These are phyloP conservation scores for Penelope pileata DNA, from an alignment of 2,113 vertebrate species.

Conservation along the genomic window DNA sequence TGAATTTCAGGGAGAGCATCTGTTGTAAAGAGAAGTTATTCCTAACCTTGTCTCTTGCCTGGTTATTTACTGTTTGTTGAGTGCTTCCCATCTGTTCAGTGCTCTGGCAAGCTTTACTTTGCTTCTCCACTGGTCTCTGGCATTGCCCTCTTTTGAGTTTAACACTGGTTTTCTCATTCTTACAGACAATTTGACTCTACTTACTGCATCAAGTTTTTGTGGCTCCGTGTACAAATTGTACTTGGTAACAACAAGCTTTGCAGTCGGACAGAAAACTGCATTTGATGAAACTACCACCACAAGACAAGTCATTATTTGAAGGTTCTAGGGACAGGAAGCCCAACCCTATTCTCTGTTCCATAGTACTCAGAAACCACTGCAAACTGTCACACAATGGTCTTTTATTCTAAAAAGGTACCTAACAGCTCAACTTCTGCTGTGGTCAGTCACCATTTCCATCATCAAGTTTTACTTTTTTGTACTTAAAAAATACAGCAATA, in stretches of 20 bases:
- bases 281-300: not conserved
- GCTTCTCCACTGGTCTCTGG: not conserved
- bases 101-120: not conserved
- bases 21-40: not conserved
- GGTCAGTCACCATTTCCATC: slow-evolving; percentile 53
- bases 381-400: not conserved
- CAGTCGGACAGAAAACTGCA: not conserved
- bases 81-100: not conserved
- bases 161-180: not conserved
- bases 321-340: not conserved
- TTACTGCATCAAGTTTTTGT: slow-evolving; percentile 3
- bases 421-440: not conserved
- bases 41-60: not conserved
- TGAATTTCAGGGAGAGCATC: not conserved
- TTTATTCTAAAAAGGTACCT: not conserved
- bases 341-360: not conserved
- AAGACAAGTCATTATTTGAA: not conserved
- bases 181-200: not conserved
- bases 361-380: not conserved
- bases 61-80: not conserved
- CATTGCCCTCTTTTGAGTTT: not conserved
- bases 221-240: not conserved
- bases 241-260: slow-evolving; percentile 3
- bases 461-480: not conserved
- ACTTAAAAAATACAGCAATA: slow-evolving; percentile 34